A percentile compares a stretch with the other conserved stretches of the same genome.
phyloP scores from a whole-genome alignment of 1,140 invertebrate genomes.

The Cylas formicarius region DNA sequence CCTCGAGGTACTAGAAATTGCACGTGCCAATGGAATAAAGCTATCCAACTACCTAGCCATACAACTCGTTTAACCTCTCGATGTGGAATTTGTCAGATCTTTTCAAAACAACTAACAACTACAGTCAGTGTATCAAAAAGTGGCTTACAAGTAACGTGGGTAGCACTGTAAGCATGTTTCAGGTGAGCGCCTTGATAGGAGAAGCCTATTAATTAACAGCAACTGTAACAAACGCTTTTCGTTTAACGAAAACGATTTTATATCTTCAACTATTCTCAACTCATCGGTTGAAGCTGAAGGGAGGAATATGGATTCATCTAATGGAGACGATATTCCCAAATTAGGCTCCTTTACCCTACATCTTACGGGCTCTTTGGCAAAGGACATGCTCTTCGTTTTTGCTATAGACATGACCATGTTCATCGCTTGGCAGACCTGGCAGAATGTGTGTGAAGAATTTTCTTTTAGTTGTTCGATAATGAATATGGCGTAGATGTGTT shows the following conservation, averaged over 20 bases:
- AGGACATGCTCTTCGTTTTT: too few species aligned
- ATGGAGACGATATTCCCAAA: too few species aligned
- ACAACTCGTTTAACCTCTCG: slow-evolving; percentile 37
- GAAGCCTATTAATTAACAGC: slow-evolving; percentile 33
- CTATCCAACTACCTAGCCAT: slow-evolving; percentile 22
- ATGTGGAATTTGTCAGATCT: slow-evolving; percentile 38
- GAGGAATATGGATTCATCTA: too few species aligned
- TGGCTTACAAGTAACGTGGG: slow-evolving; percentile 28
- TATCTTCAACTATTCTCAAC: too few species aligned
- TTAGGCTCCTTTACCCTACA: too few species aligned
- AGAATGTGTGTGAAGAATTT: too few species aligned
- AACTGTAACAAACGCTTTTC: slow-evolving; percentile 29
- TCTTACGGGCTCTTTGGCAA: too few species aligned
- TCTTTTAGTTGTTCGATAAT: too few species aligned
- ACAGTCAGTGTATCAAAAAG: slow-evolving; percentile 17
- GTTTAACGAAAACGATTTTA: slow-evolving; percentile 17
- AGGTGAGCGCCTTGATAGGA: slow-evolving; percentile 32
- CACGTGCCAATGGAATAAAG: slow-evolving; percentile 18
- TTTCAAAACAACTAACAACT: slow-evolving; percentile 32
- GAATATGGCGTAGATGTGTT: too few species aligned
- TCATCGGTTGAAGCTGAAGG: too few species aligned
- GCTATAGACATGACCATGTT: too few species aligned
- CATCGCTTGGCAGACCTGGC: too few species aligned
- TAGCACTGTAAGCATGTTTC: slow-evolving; percentile 25
- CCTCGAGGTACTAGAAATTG: slow-evolving; percentile 18